A percentile compares a stretch with the other conserved stretches of the same genome.
Evolutionary conservation across 2,797 vertebrate species (phyloP).

Genomic region (Carcharodon carcharias): DNA sequence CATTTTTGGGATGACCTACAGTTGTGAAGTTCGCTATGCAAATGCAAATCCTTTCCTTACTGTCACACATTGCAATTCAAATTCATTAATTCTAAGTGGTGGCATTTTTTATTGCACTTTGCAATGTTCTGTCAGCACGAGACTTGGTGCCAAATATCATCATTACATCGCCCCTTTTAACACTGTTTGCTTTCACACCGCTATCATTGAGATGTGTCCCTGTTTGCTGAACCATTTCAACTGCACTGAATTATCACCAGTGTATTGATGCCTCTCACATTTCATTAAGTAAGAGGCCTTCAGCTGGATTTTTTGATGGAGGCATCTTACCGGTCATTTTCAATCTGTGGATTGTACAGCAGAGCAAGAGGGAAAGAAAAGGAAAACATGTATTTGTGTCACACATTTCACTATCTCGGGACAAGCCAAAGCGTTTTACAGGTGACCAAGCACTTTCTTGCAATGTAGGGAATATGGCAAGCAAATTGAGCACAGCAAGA

Average conservation of each 20-base stretch:
- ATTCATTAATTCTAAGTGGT: background rate
- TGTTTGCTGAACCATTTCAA: background rate
- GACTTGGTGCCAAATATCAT: background rate
- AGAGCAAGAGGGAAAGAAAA: background rate
- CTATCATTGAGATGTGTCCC: background rate
- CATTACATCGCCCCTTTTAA: background rate
- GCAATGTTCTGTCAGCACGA: background rate
- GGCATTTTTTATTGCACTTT: background rate
- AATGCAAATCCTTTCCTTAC: background rate
- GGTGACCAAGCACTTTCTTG: background rate
- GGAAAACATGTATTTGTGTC: background rate
- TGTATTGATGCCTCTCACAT: background rate
- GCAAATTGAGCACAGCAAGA: background rate
- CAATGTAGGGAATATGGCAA: background rate
- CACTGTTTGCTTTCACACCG: background rate
- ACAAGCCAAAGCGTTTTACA: background rate
- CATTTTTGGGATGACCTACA: background rate
- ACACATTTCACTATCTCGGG: too few species aligned
- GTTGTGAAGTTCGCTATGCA: background rate
- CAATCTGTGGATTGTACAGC: background rate
- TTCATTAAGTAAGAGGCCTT: background rate
- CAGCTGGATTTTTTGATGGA: background rate
- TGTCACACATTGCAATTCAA: background rate
- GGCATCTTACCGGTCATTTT: background rate
- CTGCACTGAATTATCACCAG: background rate